A percentile compares a stretch with the other conserved stretches of the same genome.
These are phyloP conservation scores for Agapetus fuscipes DNA, from an alignment of 2,888 invertebrate species.

Conservation along the genomic window DNA sequence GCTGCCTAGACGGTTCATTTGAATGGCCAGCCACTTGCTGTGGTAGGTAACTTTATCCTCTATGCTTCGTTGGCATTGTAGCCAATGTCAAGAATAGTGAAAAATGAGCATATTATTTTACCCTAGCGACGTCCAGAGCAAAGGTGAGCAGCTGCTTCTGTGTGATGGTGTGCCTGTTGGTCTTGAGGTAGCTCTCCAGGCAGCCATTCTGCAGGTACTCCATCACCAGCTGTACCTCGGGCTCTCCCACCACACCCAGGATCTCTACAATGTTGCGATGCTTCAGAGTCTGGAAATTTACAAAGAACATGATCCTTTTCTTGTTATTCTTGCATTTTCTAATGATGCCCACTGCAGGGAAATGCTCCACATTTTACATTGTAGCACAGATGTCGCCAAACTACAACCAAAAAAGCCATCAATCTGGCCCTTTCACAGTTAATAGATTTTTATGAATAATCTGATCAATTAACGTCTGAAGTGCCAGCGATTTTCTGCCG, in stretches of 20 bases:
- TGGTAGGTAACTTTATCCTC: too few relatives aligned
- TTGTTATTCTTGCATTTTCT: too few relatives aligned
- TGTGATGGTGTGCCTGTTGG: constrained; percentile 55
- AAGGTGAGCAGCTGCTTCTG: constrained; percentile 59
- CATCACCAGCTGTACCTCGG: constrained; percentile 77
- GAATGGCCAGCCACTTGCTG: too few relatives aligned
- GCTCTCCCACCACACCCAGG: constrained; percentile 67
- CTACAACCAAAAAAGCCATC: too few relatives aligned
- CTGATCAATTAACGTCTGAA: too few relatives aligned
- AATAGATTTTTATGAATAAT: too few relatives aligned
- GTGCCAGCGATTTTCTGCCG: too few relatives aligned
- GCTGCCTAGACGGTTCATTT: too few relatives aligned
- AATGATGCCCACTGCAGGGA: not conserved
- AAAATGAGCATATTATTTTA: too few relatives aligned
- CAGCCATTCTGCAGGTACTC: constrained; percentile 81
- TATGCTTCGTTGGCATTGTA: too few relatives aligned
- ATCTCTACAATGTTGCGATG: constrained; percentile 87
- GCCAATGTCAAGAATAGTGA: too few relatives aligned
- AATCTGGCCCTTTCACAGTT: too few relatives aligned
- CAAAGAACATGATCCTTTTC: constrained; percentile 6
- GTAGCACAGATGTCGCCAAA: constrained; percentile 5
- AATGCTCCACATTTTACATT: not conserved
- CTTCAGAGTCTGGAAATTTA: constrained; percentile 59
- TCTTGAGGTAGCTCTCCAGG: constrained; percentile 68
- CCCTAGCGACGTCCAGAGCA: constrained; percentile 73